These are phyloP conservation scores for Cebidichthys violaceus DNA, from an alignment of 2,113 vertebrate genomes.

Conservation along the genomic window DNA sequence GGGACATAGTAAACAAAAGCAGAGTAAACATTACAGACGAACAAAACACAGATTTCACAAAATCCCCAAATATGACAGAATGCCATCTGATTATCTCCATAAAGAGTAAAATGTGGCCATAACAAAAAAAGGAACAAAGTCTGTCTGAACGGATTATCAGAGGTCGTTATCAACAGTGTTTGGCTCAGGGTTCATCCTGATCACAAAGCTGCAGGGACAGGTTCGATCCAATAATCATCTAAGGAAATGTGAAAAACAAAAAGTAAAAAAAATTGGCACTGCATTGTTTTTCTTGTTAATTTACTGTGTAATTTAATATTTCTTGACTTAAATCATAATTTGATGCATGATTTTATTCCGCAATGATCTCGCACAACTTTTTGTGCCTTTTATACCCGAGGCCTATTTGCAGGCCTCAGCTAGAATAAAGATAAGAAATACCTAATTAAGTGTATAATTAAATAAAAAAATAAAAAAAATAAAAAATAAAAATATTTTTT, in stretches of 20 bases:
- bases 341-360: background rate
- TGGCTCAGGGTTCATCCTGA: background rate
- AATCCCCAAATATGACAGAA: background rate
- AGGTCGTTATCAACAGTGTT: background rate
- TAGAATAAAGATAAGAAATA: no score
- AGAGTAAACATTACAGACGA: background rate
- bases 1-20: background rate
- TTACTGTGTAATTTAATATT: no score
- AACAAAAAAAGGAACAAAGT: background rate
- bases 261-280: background rate
- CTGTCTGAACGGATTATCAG: no score
- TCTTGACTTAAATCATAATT: background rate
- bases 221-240: background rate
- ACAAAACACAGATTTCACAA: background rate
- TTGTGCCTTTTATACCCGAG: no score
- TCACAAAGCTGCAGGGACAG: background rate
- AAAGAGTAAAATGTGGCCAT: background rate
- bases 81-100: background rate
- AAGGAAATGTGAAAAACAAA: background rate
- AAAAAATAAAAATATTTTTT: no score
- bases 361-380: background rate
- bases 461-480: no score
- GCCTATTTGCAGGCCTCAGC: no score
- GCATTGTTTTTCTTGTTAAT: background rate
- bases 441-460: no score